Conservation (phyloP, 1,140 invertebrate genomes). For the Caenorhabditis inopinata region DNA sequence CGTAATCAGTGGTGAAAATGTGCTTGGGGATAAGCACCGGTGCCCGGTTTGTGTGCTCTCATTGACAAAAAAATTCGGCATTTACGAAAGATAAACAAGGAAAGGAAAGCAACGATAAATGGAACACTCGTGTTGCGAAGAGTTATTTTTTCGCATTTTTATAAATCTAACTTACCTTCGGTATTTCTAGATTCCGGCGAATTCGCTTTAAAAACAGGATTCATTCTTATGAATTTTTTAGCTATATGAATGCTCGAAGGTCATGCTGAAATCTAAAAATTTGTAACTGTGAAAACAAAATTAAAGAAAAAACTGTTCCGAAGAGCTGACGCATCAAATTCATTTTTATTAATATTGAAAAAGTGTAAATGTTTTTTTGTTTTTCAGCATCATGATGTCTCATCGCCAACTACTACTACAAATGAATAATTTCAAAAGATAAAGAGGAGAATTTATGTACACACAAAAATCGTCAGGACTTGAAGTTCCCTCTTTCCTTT, state of each 20-base stretch:
- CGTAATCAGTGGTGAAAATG: neutral
- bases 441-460: neutral
- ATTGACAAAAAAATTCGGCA: neutral
- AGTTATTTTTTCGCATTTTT: no score
- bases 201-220: no score
- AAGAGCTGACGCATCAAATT: no score
- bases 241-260: no score
- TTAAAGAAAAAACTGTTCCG: neutral
- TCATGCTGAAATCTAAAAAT: no score
- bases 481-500: neutral
- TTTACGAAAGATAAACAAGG: neutral
- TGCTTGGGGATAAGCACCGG: no score
- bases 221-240: no score
- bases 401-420: neutral
- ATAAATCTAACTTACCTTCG: no score
- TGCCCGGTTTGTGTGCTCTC: neutral
- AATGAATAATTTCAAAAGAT: neutral
- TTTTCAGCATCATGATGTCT: slow-evolving; percentile 10
- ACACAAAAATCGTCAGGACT: neutral
- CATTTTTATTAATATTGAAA: no score
- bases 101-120: neutral
- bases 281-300: neutral
- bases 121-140: no score
- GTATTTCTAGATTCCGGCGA: no score
- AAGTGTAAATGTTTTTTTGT: no score